Conservation (phyloP, 2,888 invertebrate genomes). For the Stenodema calcarata region DNA sequence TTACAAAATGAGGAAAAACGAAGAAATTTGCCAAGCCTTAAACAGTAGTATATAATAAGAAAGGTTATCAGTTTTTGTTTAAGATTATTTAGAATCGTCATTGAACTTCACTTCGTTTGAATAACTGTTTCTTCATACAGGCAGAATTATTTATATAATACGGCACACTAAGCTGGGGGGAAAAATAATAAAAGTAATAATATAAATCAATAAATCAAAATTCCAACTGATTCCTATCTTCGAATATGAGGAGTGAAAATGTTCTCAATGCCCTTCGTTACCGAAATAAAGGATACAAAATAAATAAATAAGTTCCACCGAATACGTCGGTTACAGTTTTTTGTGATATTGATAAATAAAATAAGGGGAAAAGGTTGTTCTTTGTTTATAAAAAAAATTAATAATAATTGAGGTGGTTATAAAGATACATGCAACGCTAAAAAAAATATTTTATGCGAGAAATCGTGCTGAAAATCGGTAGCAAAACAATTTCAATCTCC, state of each 20-base stretch:
- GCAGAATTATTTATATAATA: not conserved
- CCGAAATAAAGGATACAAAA: not conserved
- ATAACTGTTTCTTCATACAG: not conserved
- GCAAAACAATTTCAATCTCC: not conserved
- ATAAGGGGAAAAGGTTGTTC: not conserved
- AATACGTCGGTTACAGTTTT: too few relatives aligned
- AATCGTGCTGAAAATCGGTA: not conserved
- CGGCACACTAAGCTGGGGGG: not conserved
- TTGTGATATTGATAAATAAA: not conserved
- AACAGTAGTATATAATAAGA: not conserved
- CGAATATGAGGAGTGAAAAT: not conserved
- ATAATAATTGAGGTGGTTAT: not conserved
- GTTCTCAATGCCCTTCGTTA: conserved; percentile 21
- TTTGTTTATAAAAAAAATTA: not conserved
- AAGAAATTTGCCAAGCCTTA: conserved; percentile 29
- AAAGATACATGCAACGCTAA: not conserved
- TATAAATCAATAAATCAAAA: not conserved
- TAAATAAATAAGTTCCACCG: too few relatives aligned
- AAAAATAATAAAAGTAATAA: not conserved
- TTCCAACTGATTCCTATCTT: too few relatives aligned
- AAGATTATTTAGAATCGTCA: not conserved
- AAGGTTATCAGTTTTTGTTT: not conserved
- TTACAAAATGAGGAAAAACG: not conserved
- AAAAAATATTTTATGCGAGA: not conserved
- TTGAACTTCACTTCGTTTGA: not conserved